These are phyloP conservation scores for Lasioglossum baleicum DNA, from an alignment of 1,140 invertebrate genomes.

Conservation along the genomic window DNA sequence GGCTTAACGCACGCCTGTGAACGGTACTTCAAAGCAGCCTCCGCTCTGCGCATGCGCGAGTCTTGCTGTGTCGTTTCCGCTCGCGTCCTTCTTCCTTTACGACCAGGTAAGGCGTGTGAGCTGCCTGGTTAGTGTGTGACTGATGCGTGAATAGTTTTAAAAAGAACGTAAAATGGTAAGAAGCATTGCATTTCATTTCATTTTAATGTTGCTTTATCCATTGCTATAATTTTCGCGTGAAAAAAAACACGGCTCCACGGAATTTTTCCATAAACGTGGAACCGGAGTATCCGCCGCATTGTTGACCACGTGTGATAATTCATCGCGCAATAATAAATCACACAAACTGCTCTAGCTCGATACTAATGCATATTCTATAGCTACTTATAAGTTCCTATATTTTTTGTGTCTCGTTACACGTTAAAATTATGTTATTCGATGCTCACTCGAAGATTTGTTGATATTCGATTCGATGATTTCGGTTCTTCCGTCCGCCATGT, in stretches of 20 bases:
- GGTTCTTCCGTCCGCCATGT: constrained; percentile 50
- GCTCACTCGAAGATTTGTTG: not conserved
- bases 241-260: not conserved
- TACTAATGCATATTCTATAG: not conserved
- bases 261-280: not conserved
- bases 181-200: not conserved
- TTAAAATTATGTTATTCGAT: too few relatives aligned
- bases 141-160: constrained; percentile 60
- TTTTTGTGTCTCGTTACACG: not conserved
- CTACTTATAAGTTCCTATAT: not conserved
- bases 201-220: not conserved
- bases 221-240: not conserved
- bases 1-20: not conserved
- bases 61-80: constrained; percentile 53
- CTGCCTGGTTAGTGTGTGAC: constrained; percentile 59
- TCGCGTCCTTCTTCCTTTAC: constrained; percentile 66
- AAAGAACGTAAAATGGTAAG: constrained; percentile 69
- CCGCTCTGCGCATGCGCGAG: constrained; percentile 47
- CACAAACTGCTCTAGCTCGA: not conserved
- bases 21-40: not conserved
- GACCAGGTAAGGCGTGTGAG: constrained; percentile 52
- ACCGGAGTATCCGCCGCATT: not conserved
- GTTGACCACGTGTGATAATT: constrained; percentile 51
- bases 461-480: not conserved
- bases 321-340: not conserved